Conservation (phyloP, 2,888 invertebrate genomes). For the Bembecia ichneumoniformis region DNA sequence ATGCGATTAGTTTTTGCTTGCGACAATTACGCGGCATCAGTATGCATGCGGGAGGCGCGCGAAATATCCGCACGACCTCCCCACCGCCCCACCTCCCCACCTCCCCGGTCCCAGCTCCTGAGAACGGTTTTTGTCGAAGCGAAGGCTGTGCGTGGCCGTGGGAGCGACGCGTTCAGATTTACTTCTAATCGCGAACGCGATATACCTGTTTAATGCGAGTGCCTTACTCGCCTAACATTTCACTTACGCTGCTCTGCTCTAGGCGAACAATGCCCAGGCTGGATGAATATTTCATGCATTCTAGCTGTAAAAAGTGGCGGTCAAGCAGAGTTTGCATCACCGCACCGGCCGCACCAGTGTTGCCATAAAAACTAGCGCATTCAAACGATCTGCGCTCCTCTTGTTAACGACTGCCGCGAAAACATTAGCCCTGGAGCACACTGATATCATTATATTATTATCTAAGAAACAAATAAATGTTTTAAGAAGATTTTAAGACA, state of each 20-base stretch:
- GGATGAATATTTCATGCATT: constrained; percentile 58
- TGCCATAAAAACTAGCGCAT: constrained; percentile 36
- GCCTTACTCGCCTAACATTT: not conserved
- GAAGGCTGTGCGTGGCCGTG: constrained; percentile 23
- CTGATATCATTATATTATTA: not conserved
- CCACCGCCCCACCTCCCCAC: constrained; percentile 16
- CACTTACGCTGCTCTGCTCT: not conserved
- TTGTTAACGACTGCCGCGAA: constrained; percentile 14
- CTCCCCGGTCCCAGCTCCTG: constrained; percentile 11
- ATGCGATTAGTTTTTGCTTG: constrained; percentile 54
- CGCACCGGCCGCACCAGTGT: constrained; percentile 7
- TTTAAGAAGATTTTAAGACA: too few relatives aligned
- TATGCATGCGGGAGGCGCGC: constrained; percentile 49
- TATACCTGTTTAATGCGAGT: not conserved
- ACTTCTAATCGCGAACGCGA: constrained; percentile 8
- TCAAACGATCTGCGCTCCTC: constrained; percentile 29
- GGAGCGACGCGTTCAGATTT: constrained; percentile 20
- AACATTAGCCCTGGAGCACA: constrained; percentile 8
- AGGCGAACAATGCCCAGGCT: not conserved
- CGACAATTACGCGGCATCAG: constrained; percentile 58
- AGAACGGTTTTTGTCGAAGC: constrained; percentile 25
- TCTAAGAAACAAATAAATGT: too few relatives aligned
- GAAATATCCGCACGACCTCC: constrained; percentile 18
- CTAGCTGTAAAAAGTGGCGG: constrained; percentile 25
- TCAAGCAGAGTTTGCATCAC: constrained; percentile 18